Evolutionary conservation across 2,113 vertebrate species (phyloP).

Genomic region (Brachyhypopomus occidentalis): DNA sequence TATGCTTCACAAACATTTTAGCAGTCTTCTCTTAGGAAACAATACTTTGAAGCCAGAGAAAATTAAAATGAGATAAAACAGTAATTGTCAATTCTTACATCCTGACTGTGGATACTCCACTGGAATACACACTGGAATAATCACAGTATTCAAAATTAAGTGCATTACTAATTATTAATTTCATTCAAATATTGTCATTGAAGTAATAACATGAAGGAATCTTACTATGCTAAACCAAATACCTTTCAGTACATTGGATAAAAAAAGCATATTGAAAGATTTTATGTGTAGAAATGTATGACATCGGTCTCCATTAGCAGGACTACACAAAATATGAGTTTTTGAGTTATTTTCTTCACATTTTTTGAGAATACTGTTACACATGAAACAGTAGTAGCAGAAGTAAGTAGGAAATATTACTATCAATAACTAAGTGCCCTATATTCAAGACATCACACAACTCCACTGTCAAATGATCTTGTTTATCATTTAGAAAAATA

Average conservation of each 20-base stretch:
- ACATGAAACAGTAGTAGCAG: too few relatives aligned
- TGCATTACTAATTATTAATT: conserved; percentile 6
- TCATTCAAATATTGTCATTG: neutral
- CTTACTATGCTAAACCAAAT: too few relatives aligned
- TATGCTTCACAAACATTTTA: neutral
- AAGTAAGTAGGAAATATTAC: neutral
- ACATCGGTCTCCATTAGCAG: neutral
- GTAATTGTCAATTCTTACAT: neutral
- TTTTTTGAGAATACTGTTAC: neutral
- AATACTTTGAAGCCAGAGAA: conserved; percentile 18
- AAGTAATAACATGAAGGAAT: neutral
- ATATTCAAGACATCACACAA: neutral
- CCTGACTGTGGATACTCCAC: neutral
- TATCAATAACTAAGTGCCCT: neutral
- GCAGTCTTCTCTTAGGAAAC: conserved; percentile 1
- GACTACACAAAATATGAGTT: neutral
- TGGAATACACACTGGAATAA: conserved; percentile 11
- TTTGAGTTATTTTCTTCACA: neutral
- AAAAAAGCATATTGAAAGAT: neutral
- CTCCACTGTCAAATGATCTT: neutral
- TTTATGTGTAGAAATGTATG: neutral
- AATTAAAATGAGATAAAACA: neutral
- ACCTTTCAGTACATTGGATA: neutral
- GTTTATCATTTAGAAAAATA: neutral
- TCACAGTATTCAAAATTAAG: neutral